phyloP scores from a whole-genome alignment of 1,140 invertebrate genomes.

The Habropoda laboriosa region DNA sequence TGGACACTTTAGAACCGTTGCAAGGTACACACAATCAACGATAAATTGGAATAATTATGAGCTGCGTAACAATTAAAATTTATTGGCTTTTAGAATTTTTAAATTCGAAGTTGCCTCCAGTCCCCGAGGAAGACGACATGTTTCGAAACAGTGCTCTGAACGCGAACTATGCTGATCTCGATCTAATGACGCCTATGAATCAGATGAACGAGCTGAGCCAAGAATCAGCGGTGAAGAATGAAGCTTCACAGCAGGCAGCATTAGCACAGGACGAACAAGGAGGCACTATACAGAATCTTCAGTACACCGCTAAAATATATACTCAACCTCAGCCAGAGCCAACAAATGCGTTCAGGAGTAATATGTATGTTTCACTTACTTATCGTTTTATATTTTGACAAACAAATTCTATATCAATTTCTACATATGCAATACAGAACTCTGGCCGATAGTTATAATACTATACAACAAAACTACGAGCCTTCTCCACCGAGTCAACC shows the following conservation, averaged over 20 bases:
- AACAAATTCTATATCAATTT: constrained; percentile 15
- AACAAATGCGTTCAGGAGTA: constrained; percentile 73
- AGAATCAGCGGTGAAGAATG: constrained; percentile 61
- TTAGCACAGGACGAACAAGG: constrained; percentile 60
- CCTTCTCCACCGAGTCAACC: constrained; percentile 54
- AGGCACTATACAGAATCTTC: constrained; percentile 73
- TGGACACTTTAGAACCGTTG: constrained; percentile 93
- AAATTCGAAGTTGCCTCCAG: constrained; percentile 84
- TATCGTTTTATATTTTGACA: not conserved
- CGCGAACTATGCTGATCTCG: constrained; percentile 79
- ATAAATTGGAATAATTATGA: too few relatives aligned
- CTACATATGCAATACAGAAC: constrained; percentile 51
- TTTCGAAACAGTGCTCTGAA: constrained; percentile 73
- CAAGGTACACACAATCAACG: constrained; percentile 84
- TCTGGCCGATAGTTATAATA: constrained; percentile 68
- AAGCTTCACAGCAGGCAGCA: constrained; percentile 57
- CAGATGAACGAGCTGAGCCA: constrained; percentile 71
- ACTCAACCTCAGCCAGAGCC: constrained; percentile 68
- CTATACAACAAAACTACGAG: constrained; percentile 69
- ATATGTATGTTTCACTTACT: constrained; percentile 62
- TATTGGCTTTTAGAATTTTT: constrained; percentile 81
- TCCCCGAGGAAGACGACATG: constrained; percentile 85
- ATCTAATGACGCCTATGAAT: constrained; percentile 78
- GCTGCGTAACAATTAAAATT: not conserved
- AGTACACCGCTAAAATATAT: constrained; percentile 79